Base-by-base conservation (phyloP, 2,888 invertebrate genomes). In the Seladonia tumulorum region DNA sequence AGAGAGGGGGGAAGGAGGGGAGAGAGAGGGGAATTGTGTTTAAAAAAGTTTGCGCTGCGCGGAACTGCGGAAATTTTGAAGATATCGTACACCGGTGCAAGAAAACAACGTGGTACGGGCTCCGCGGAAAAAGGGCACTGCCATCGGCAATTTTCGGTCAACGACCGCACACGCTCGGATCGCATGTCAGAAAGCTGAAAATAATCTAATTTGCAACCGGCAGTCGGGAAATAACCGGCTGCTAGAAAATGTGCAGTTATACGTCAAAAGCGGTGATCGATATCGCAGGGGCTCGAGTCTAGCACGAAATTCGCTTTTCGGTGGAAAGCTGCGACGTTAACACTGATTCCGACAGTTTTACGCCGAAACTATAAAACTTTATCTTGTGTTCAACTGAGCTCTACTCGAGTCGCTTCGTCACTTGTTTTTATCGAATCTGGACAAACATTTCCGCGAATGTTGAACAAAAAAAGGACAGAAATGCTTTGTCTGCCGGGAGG, bases 111-210 rank as follows among this genome's bases (percentile, higher is more conserved):
- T 8, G 74, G 47, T 39, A 74, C 29, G 22, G 29, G 25, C 22
- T 16, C 25, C 47, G 39, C 3, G 22, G 22, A 75, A 66, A n/a
- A 42, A 22, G 35, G 29, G 66, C 35, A 66, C 25, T 29, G n/a
- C 60, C 29, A 35, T 71, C 57, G 71, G 42, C 35, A 74, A 84
- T 83, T 78, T 82, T 83, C 77, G 83, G 83, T 83, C 68, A 75
- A 70, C 60, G 78, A 60, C 78, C 83, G 68, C 45, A 10, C 10
- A 35, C 35, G 35, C 75, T 49, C 47, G 7, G 47, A 42, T 83
- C 39, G 76, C 83, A 68, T 83, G 83, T 83, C 83, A 83, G 83
- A 68, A 73, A 74, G 72, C 83, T 73, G 42, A n/a, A 83, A 83
- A 83, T 77, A 42, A 45, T 42, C 76, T 76, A 83, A 83, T 83